A percentile compares a stretch with the other conserved stretches of the same genome.
Conservation (phyloP, 2,888 invertebrate species). For the Tinea pellionella region DNA sequence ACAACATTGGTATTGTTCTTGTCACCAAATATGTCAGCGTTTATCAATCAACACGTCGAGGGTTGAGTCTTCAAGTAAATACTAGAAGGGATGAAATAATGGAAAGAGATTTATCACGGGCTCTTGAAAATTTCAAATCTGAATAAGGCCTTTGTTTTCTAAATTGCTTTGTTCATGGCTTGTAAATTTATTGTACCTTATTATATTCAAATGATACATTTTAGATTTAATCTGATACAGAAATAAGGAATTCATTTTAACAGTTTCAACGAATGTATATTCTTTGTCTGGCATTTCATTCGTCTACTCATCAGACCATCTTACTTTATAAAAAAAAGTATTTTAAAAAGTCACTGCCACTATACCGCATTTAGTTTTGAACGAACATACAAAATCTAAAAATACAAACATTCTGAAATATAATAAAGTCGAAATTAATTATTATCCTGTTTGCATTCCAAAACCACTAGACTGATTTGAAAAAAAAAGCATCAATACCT, state of each 20-base stretch:
- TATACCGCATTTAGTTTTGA: too few relatives aligned
- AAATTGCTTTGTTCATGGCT: conserved; percentile 9
- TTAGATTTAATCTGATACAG: neutral
- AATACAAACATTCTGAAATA: too few relatives aligned
- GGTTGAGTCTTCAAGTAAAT: neutral
- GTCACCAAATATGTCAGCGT: conserved; percentile 2
- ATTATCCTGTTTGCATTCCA: too few relatives aligned
- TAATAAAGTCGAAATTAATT: too few relatives aligned
- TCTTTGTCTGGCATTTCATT: too few relatives aligned
- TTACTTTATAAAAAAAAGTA: too few relatives aligned
- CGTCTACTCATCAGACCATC: too few relatives aligned
- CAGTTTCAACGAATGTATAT: neutral
- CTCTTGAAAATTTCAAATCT: conserved; percentile 10
- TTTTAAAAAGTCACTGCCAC: too few relatives aligned
- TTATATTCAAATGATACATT: conserved; percentile 6
- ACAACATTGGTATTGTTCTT: neutral
- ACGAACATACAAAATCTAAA: too few relatives aligned
- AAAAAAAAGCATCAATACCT: too few relatives aligned
- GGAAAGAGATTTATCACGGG: neutral
- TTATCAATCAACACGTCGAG: neutral
- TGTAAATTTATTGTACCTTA: conserved; percentile 9
- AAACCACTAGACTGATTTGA: too few relatives aligned
- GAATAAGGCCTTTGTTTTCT: conserved; percentile 3
- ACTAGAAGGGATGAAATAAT: neutral
- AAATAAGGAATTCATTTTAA: neutral